Evolutionary conservation across 2,888 invertebrate species (phyloP).

Genomic region (Baccha elongata): DNA sequence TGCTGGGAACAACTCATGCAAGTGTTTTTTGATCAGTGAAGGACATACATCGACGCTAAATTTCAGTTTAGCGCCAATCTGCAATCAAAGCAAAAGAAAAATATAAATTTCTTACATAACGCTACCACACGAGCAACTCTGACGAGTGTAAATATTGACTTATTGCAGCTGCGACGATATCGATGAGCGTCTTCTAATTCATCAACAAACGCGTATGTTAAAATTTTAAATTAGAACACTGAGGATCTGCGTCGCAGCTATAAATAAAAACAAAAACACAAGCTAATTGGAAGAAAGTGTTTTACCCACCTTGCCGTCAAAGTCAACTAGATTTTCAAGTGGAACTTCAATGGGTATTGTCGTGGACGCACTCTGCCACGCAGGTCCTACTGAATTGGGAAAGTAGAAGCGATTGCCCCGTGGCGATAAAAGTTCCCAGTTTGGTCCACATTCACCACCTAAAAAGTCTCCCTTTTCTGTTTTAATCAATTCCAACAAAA

Average conservation of each 20-base stretch:
- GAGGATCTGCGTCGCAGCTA: conserved; percentile 51
- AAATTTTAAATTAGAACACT: conserved; percentile 4
- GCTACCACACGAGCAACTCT: conserved; percentile 6
- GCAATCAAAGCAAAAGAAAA: conserved; percentile 19
- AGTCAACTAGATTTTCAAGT: conserved; percentile 77
- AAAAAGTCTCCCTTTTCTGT: conserved; percentile 78
- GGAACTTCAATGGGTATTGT: conserved; percentile 80
- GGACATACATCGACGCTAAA: conserved; percentile 86
- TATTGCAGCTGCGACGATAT: neutral
- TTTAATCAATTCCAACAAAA: conserved; percentile 24
- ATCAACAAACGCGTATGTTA: neutral
- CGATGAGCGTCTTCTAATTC: too few relatives aligned
- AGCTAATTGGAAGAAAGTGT: neutral
- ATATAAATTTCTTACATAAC: conserved; percentile 52
- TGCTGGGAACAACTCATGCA: conserved; percentile 85
- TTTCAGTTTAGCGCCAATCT: conserved; percentile 82
- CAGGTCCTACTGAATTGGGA: conserved; percentile 87
- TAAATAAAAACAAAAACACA: conserved; percentile 39
- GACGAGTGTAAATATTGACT: conserved; percentile 43
- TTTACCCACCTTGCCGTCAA: conserved; percentile 76
- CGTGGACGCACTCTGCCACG: conserved; percentile 86
- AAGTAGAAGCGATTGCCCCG: conserved; percentile 87
- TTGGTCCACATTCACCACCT: conserved; percentile 82
- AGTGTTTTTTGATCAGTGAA: conserved; percentile 86
- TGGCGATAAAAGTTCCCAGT: conserved; percentile 87